Evolutionary conservation across 2,888 invertebrate species (phyloP).

Genomic region (Diogma glabrata): DNA sequence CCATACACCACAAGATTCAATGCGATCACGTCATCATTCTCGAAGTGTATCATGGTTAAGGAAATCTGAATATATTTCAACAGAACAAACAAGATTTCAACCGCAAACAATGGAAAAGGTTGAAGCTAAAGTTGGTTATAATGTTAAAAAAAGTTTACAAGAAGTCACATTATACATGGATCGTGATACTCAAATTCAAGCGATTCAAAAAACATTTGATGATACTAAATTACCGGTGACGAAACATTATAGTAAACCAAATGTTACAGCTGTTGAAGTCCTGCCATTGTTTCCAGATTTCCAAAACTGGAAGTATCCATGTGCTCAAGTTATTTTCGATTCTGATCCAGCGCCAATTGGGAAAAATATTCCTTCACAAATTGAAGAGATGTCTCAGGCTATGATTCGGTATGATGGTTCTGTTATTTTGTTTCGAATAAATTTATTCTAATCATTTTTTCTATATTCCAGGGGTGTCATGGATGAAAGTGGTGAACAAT

Average conservation of each 20-base stretch:
- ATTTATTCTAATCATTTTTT: constrained; percentile 33
- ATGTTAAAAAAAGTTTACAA: constrained; percentile 86
- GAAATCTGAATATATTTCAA: constrained; percentile 97
- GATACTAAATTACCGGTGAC: constrained; percentile 75
- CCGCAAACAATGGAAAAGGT: constrained; percentile 93
- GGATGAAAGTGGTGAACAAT: constrained; percentile 98
- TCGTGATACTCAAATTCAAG: constrained; percentile 90
- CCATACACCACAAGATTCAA: constrained; percentile 74
- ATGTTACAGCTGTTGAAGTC: constrained; percentile 81
- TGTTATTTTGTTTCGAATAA: not conserved
- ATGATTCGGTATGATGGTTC: constrained; percentile 85
- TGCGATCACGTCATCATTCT: constrained; percentile 88
- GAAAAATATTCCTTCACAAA: constrained; percentile 73
- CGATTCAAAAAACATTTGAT: constrained; percentile 94
- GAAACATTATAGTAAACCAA: constrained; percentile 94
- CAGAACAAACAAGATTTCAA: constrained; percentile 95
- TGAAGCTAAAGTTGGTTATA: constrained; percentile 98
- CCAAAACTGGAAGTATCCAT: constrained; percentile 94
- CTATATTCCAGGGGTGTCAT: constrained; percentile 99
- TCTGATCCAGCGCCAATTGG: constrained; percentile 92
- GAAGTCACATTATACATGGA: constrained; percentile 94
- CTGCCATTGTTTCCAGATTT: constrained; percentile 91
- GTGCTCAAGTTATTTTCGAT: constrained; percentile 96
- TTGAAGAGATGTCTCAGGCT: constrained; percentile 97
- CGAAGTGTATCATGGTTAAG: constrained; percentile 96